Conservation (phyloP, 2,113 vertebrate genomes). For the Nycticebus coucang region DNA sequence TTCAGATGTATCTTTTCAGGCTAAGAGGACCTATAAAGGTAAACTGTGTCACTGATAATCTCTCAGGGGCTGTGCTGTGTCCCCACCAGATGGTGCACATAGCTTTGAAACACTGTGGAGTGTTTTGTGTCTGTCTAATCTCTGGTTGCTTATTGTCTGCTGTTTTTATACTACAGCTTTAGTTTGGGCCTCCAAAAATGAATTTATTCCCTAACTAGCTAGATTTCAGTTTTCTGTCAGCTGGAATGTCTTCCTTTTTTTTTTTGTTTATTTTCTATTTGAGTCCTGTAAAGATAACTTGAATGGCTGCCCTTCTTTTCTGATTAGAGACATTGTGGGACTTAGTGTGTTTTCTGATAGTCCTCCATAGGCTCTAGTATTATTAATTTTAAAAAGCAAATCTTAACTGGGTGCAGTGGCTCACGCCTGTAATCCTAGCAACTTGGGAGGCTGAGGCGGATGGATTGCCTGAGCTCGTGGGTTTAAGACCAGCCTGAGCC, state of each 20-base stretch:
- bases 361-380: too few relatives aligned
- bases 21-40: background rate
- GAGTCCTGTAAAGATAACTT: background rate
- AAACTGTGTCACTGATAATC: background rate
- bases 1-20: background rate
- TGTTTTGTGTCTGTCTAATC: background rate
- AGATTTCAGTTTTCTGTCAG: background rate
- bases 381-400: too few relatives aligned
- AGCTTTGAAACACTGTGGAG: rapidly evolving
- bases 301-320: background rate
- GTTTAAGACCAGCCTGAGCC: too few relatives aligned
- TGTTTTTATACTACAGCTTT: background rate
- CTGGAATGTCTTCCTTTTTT: background rate
- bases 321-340: background rate
- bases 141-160: background rate
- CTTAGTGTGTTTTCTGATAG: background rate
- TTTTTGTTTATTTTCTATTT: background rate
- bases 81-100: constrained; percentile 79
- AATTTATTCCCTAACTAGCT: background rate
- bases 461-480: too few relatives aligned
- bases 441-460: too few relatives aligned
- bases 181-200: background rate
- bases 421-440: too few relatives aligned
- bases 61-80: background rate
- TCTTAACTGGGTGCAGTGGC: too few relatives aligned